Base-by-base conservation (phyloP, 2,888 invertebrate species). In the Drosophila sordidula region DNA sequence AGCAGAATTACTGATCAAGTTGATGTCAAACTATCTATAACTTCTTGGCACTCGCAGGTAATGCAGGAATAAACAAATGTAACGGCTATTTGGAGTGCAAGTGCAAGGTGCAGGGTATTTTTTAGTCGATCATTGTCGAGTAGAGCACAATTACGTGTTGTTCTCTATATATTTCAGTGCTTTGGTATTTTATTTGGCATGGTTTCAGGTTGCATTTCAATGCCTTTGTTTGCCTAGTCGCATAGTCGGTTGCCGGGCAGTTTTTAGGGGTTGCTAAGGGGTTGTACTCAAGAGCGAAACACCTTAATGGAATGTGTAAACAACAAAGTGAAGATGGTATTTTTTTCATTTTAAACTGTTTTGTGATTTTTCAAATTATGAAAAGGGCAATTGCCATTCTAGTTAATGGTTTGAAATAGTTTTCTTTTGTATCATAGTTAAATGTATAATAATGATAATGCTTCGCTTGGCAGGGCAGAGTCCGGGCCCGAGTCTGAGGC, bases 151-250 rank as follows among this genome's bases (percentile, higher is more conserved):
- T 11, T 32, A 32, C 32, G 11, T 11, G 11, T 12, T 12, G 6
- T 34, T 12, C 34, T 12, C 34, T 4, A 34, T 34, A 12, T 4
- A 3, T 46, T 36, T 29, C 16, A 6, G 14, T 64, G 57, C 29
- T 78, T 67, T 64, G 69, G 63, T 46, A 81, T 80, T 80, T 72
- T 16, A 34, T 44, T 70, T 50, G 39, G 34, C 38, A 58, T 39
- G 50, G 45, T 66, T 68, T 65, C 56, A 36, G 54, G 50, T 67
- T 66, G 63, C 73, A 78, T 73, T 84, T 78, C 49, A 78, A 78
- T 75, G 65, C 36, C 52, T 62, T 47, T 59, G 57, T 71, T 74
- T 57, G 61, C 14, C 38, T 46, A 18, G 41, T 45, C 14, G 25
- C 9, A 32, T 1, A 41, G n/a, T 59, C 50, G 62, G 75, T 75